phyloP scores from a whole-genome alignment of 2,113 vertebrate genomes.

The Phrynosoma platyrhinos region DNA sequence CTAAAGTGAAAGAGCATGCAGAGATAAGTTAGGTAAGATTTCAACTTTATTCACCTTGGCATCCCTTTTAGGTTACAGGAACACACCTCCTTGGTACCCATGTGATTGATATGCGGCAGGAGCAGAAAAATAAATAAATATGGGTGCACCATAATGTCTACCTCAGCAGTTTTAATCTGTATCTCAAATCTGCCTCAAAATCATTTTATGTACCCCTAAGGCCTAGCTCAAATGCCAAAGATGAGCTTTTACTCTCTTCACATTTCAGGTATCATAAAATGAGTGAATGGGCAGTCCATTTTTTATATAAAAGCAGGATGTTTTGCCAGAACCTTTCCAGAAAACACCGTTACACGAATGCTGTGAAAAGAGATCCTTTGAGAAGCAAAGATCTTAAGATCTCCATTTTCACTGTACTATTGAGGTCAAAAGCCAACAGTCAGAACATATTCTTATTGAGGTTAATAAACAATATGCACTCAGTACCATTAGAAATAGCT shows the following conservation, averaged over 20 bases:
- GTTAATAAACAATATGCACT: constrained; percentile 30
- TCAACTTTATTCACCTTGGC: not conserved
- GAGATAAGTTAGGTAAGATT: not conserved
- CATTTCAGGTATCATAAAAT: not conserved
- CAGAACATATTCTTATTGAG: constrained; percentile 9
- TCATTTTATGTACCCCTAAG: not conserved
- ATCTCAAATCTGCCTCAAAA: not conserved
- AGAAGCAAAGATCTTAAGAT: not conserved
- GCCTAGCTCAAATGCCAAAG: not conserved
- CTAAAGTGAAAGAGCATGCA: not conserved
- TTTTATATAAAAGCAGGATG: not conserved
- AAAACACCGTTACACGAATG: not conserved
- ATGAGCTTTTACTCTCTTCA: not conserved
- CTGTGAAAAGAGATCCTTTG: not conserved
- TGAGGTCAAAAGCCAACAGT: constrained; percentile 47
- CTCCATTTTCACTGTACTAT: constrained; percentile 40
- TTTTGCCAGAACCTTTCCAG: not conserved
- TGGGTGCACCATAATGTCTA: not conserved
- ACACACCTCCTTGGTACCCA: not conserved
- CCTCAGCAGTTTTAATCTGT: not conserved
- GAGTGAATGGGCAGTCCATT: not conserved
- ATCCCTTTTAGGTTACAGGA: not conserved
- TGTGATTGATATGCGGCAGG: not conserved
- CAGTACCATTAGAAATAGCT: constrained; percentile 42
- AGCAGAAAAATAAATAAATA: not conserved